phyloP scores from a whole-genome alignment of 2,888 invertebrate genomes.

The Lithodes maja region DNA sequence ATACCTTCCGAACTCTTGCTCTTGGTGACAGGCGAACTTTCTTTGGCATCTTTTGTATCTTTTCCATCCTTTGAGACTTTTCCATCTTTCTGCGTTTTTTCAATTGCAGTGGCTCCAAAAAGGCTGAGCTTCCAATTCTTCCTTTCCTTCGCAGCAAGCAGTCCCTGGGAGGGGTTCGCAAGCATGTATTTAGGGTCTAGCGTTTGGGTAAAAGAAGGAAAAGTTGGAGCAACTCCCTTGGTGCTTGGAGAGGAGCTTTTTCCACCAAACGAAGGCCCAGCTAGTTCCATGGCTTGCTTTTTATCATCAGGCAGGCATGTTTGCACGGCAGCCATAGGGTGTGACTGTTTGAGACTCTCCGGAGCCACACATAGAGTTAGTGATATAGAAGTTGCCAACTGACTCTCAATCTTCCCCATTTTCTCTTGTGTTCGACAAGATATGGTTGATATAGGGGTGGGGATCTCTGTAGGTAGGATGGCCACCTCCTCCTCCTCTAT shows the following conservation, averaged over 20 bases:
- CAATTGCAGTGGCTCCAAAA: constrained; percentile 31
- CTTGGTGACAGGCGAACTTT: constrained; percentile 9
- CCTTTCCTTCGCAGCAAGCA: constrained; percentile 38
- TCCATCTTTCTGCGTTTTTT: constrained; percentile 22
- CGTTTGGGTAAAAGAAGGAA: constrained; percentile 45
- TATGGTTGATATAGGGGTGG: constrained; percentile 31
- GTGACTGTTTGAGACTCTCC: constrained; percentile 38
- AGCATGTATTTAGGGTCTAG: constrained; percentile 51
- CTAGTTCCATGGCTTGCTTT: not conserved
- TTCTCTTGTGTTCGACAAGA: constrained; percentile 15
- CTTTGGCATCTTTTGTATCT: not conserved
- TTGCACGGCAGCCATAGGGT: constrained; percentile 13
- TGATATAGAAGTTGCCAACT: constrained; percentile 20
- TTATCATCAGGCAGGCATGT: not conserved
- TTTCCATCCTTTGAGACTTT: not conserved
- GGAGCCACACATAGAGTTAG: constrained; percentile 48
- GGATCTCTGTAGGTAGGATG: constrained; percentile 33
- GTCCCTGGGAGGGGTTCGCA: not conserved
- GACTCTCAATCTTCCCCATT: not conserved
- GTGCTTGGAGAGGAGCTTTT: not conserved
- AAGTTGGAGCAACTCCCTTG: constrained; percentile 30
- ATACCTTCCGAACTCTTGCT: constrained; percentile 29
- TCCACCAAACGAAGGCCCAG: not conserved
- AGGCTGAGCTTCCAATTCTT: constrained; percentile 50
- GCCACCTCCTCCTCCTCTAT: constrained; percentile 18